Evolutionary conservation across 2,113 vertebrate species (phyloP).

Genomic region (Suncus etruscus): DNA sequence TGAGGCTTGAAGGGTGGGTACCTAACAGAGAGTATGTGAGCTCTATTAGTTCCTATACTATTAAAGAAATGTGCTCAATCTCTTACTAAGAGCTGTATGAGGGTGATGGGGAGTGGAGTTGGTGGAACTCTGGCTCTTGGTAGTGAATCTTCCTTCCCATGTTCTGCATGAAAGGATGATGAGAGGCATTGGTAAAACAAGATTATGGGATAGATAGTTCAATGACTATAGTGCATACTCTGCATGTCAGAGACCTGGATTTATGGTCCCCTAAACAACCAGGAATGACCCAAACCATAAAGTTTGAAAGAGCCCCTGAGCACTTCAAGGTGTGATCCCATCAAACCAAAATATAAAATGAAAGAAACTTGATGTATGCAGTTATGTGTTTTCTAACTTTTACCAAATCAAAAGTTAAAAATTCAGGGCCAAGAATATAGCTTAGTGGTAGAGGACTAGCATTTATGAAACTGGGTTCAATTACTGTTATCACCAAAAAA

Average conservation of each 20-base stretch:
- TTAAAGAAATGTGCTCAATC: neutral
- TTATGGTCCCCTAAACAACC: too few relatives aligned
- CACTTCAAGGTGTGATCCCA: too few relatives aligned
- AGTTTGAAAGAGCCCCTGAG: too few relatives aligned
- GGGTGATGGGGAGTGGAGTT: accelerated
- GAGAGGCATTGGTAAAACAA: neutral
- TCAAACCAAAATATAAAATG: too few relatives aligned
- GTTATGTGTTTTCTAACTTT: neutral
- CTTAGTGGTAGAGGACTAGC: too few relatives aligned
- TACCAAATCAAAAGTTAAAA: neutral
- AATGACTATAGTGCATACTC: too few relatives aligned
- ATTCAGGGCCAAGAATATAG: too few relatives aligned
- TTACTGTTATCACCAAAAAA: neutral
- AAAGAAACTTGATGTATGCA: too few relatives aligned
- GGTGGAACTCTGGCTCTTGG: neutral
- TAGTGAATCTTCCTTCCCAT: neutral
- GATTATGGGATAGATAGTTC: neutral
- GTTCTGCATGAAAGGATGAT: neutral
- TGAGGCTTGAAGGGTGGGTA: neutral
- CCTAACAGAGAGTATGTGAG: neutral
- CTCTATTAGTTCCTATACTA: neutral
- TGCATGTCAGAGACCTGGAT: too few relatives aligned
- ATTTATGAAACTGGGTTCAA: too few relatives aligned
- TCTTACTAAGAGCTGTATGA: neutral
- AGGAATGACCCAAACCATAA: too few relatives aligned